These are phyloP conservation scores for Podocnemis expansa DNA, from an alignment of 2,113 vertebrate genomes.

Conservation along the genomic window DNA sequence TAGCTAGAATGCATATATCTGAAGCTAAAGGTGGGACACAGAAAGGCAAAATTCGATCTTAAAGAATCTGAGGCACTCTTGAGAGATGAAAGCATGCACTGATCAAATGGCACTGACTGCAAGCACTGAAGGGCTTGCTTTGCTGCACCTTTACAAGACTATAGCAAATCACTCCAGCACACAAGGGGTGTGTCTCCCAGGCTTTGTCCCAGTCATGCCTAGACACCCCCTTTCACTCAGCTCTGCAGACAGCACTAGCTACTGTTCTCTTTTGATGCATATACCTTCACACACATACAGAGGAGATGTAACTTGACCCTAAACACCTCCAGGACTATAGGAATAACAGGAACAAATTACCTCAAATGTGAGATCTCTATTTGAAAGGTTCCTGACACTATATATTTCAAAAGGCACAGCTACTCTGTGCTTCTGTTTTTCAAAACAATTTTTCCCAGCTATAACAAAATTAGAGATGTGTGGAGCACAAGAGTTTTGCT, in stretches of 20 bases:
- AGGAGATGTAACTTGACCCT: background rate
- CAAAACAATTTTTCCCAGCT: background rate
- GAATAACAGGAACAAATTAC: slow-evolving; percentile 14
- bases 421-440: background rate
- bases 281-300: background rate
- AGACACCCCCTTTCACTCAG: background rate
- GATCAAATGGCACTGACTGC: background rate
- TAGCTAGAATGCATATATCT: background rate
- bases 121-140: no score
- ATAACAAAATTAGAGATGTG: background rate
- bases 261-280: background rate
- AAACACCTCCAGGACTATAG: background rate
- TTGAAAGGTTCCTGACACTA: background rate
- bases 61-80: background rate
- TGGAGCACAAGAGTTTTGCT: background rate
- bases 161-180: background rate
- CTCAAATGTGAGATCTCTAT: background rate
- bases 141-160: no score
- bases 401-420: slow-evolving; percentile 7
- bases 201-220: background rate
- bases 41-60: background rate
- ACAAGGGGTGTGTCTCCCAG: background rate
- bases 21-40: background rate
- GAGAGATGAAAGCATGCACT: background rate
- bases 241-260: background rate